A percentile compares a stretch with the other conserved stretches of the same genome.
Evolutionary conservation across 2,888 invertebrate species (phyloP).

Genomic region (Teleiodes luculella): DNA sequence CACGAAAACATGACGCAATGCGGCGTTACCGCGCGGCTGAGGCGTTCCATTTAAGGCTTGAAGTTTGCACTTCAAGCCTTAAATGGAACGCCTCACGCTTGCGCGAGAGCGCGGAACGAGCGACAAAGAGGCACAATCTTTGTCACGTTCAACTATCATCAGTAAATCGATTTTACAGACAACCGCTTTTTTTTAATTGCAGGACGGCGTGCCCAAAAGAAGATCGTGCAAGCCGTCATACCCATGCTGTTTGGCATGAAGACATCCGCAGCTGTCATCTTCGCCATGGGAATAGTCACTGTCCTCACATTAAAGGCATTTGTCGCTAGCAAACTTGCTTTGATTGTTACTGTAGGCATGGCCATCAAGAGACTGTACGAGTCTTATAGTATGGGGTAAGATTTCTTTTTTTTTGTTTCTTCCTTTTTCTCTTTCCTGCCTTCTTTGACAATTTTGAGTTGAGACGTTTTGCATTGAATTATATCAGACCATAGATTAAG

Average conservation of each 20-base stretch:
- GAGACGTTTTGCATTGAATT: too few relatives aligned
- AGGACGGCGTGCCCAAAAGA: conserved; percentile 74
- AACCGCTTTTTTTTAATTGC: conserved; percentile 22
- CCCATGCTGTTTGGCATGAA: conserved; percentile 85
- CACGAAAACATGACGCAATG: too few relatives aligned
- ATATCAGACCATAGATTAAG: too few relatives aligned
- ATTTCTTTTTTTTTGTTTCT: conserved; percentile 14
- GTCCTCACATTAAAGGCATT: conserved; percentile 83
- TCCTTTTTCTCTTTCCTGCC: not conserved
- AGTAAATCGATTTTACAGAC: too few relatives aligned
- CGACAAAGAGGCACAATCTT: too few relatives aligned
- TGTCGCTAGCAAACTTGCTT: conserved; percentile 83
- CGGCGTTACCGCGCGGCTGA: not conserved
- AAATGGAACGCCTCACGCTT: too few relatives aligned
- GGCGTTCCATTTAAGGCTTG: too few relatives aligned
- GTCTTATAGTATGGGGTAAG: conserved; percentile 71
- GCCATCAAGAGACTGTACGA: conserved; percentile 81
- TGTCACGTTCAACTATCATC: too few relatives aligned
- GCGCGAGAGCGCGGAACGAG: too few relatives aligned
- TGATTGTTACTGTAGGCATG: conserved; percentile 81
- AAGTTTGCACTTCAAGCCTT: too few relatives aligned
- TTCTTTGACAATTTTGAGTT: too few relatives aligned
- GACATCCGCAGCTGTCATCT: conserved; percentile 80
- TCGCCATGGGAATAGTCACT: conserved; percentile 80
- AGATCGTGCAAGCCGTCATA: conserved; percentile 80